A percentile compares a stretch with the other conserved stretches of the same genome.
Conservation (phyloP, 2,113 vertebrate species). For the Ictalurus punctatus region DNA sequence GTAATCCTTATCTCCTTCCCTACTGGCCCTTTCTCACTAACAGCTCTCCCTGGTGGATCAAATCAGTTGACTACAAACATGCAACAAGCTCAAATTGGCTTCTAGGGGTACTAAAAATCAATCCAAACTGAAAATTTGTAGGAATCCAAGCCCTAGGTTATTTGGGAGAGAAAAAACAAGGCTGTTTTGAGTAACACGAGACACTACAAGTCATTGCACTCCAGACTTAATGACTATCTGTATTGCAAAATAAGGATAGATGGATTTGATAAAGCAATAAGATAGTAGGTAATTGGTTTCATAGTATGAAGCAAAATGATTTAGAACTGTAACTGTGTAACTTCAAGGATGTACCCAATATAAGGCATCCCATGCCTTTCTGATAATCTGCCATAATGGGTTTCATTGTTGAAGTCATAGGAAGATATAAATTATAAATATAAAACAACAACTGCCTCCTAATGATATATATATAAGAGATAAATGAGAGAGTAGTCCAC, state of each 20-base stretch:
- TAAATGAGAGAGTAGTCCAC: too few relatives aligned
- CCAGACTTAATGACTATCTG: not conserved
- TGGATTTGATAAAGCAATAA: conserved; percentile 7
- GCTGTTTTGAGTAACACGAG: conserved; percentile 53
- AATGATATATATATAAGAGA: not conserved
- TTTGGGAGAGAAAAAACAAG: conserved; percentile 57
- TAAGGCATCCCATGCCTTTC: not conserved
- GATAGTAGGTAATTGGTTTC: not conserved
- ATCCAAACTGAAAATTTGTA: conserved; percentile 40
- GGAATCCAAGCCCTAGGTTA: conserved; percentile 59
- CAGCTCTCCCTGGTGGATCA: conserved; percentile 66
- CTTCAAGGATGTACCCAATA: not conserved
- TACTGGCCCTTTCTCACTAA: conserved; percentile 59
- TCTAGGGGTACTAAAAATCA: conserved; percentile 73
- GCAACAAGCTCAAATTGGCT: conserved; percentile 71
- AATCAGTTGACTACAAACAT: conserved; percentile 71
- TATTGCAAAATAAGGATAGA: conserved; percentile 20
- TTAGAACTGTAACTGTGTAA: not conserved
- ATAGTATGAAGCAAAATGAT: not conserved
- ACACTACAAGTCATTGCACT: not conserved
- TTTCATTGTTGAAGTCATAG: not conserved
- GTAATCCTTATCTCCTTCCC: conserved; percentile 60
- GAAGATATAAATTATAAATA: not conserved
- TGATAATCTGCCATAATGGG: not conserved
- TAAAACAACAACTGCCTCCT: not conserved